These are phyloP conservation scores for Propithecus deckenii DNA, from an alignment of 2,797 vertebrate genomes.

Conservation along the genomic window DNA sequence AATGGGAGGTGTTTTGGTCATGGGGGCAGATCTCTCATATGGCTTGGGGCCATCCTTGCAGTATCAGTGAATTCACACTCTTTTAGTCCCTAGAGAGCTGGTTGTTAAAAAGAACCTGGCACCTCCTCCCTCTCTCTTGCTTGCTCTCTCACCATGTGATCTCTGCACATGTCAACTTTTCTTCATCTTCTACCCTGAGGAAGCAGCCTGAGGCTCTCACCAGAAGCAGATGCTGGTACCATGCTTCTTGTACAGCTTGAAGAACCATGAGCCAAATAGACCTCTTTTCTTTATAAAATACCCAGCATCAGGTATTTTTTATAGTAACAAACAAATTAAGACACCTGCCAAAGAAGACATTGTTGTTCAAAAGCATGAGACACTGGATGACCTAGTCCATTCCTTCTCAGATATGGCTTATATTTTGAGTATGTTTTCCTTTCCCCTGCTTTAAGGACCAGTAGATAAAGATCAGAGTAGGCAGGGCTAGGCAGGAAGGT, in stretches of 20 bases:
- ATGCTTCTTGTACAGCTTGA: neutral
- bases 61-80: neutral
- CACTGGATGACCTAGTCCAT: neutral
- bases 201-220: neutral
- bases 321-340: neutral
- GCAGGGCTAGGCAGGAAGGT: neutral
- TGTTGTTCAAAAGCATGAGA: constrained; percentile 41
- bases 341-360: neutral
- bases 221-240: neutral
- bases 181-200: neutral
- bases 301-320: neutral
- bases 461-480: constrained; percentile 3
- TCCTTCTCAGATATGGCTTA: neutral
- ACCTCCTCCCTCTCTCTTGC: too few relatives aligned
- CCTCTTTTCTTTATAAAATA: neutral
- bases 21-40: neutral
- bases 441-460: neutral
- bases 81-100: neutral
- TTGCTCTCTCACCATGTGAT: neutral
- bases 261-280: neutral
- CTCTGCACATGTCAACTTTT: neutral
- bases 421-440: constrained; percentile 19
- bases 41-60: neutral
- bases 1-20: neutral
- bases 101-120: neutral